Evolutionary conservation across 2,888 invertebrate species (phyloP), one percentile per base, ranked within the genome.

Genomic region (Rapana venosa): DNA sequence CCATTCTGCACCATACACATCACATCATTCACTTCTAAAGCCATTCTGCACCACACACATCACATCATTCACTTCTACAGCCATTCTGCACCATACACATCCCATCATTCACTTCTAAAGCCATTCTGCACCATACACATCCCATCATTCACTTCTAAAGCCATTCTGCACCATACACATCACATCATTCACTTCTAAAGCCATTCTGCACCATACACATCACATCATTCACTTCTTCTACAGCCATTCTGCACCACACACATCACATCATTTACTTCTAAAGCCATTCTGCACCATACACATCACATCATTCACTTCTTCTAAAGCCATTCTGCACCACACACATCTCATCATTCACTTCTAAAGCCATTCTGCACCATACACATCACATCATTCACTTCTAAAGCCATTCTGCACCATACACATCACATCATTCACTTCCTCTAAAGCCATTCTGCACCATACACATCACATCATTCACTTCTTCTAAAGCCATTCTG

Each of bases 401-500:
- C 98, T 95, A 99, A 97, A 0, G 98, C 97, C 79, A 98, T 98
- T 94, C 99, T 97, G 92, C 86, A 81, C 70, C 77, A 79, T n/a
- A 47, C 47, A 47, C 47, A 5, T 47, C 47, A 47, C 47, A 47
- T 8, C 47, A 47, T 8, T 47, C 47, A 47, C 47, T 47, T 47
- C 77, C 30, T n/a, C 47, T 47, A 47, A 8, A 0, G 98, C 97
- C 79, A 98, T 98, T 94, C 99, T 97, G 92, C 86, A 81, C 70
- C 79, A 79, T 0, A 35, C 32, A 79, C 47, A 47, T 47, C 47
- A 47, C 47, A 47, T 47, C 47, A 47, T 47, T 99, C 89, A 99
- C 98, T 96, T 99, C n/a, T n/a, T n/a, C 99, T 94, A 99, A 97
- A 0, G 98, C 97, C 79, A 98, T 98, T 94, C 99, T 97, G 92